These are phyloP conservation scores for Perognathus longimembris DNA, from an alignment of 2,113 vertebrate species.

Conservation along the genomic window DNA sequence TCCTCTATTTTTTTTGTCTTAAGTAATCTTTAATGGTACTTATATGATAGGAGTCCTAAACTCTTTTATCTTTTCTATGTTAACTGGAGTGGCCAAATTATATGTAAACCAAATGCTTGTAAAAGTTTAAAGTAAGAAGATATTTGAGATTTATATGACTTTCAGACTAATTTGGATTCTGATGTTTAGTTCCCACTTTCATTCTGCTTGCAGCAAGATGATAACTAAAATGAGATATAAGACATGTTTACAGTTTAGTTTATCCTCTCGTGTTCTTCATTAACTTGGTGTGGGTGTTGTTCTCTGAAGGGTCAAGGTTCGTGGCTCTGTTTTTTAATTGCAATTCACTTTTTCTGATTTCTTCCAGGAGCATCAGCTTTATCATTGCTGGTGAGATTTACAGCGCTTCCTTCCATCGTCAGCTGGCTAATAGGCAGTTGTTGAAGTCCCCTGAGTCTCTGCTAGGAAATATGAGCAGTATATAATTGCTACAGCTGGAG, in stretches of 20 bases:
- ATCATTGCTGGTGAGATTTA: slow-evolving; percentile 85
- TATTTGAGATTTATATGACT: slow-evolving; percentile 66
- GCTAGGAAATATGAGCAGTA: slow-evolving; percentile 83
- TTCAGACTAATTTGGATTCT: slow-evolving; percentile 75
- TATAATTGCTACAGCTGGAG: slow-evolving; percentile 86
- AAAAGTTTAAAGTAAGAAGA: slow-evolving; percentile 35
- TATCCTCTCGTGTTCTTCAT: slow-evolving; percentile 74
- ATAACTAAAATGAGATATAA: slow-evolving; percentile 68
- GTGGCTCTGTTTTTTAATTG: slow-evolving; percentile 80
- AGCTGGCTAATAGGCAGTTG: slow-evolving; percentile 85
- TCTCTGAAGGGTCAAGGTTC: slow-evolving; percentile 80
- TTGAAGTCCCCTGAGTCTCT: slow-evolving; percentile 82
- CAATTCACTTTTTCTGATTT: slow-evolving; percentile 65
- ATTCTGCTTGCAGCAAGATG: slow-evolving; percentile 63
- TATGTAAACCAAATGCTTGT: slow-evolving; percentile 36
- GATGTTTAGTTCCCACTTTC: slow-evolving; percentile 67
- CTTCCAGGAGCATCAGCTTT: slow-evolving; percentile 83
- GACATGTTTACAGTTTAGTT: slow-evolving; percentile 72
- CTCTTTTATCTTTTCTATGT: neutral
- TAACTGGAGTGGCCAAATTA: slow-evolving; percentile 34
- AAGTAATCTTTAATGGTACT: neutral
- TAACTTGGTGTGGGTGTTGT: slow-evolving; percentile 73
- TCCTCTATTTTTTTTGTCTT: neutral
- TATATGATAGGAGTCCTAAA: neutral
- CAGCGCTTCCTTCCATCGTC: slow-evolving; percentile 84